Base-by-base conservation (phyloP, 2,113 vertebrate genomes). In the Taurulus bubalis region DNA sequence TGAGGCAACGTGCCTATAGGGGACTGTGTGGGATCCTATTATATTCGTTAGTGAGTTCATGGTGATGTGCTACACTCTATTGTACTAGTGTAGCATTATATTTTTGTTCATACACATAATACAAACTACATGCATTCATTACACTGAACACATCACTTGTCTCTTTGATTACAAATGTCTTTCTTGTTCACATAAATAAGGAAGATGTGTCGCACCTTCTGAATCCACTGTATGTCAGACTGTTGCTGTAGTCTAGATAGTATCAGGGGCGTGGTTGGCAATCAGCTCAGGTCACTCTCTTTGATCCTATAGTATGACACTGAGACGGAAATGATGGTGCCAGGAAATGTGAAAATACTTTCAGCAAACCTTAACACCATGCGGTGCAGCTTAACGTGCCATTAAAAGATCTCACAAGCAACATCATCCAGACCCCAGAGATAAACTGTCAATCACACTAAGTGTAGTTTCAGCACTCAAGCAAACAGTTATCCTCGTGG, bases 181-280 rank as follows among this genome's bases (percentile, higher is more conserved):
- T 11, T 65, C 1, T 30, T 11, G 53, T 30, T 9, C 20, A 71
- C 2, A 45, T 34, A 49, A 26, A 16, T 53, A 51, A 30, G 9
- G 2, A n/a, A 22, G 4, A 30, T 15, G 15, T 45, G 51, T 20
- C 34, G 7, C 32, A 77, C 55, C n/a, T 15, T 47, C 34, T 30
- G 36, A 8, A 32, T 6, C 2, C 40, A 10, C 14, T 5, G 26
- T 6, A 8, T 20, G 30, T 38, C 16, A 32, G 4, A 18, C 4
- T 75, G 16, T 51, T 69, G 1, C 59, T 76, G n/a, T n/a, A 10
- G 38, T 42, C 40, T 69, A 3, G 36, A 4, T 53, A 49, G 20
- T 40, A 68, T 65, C 64, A 74, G 59, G 47, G 89, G 72, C 1
- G 40, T 67, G 78, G 56, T 30, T 30, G 56, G 53, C 53, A 55